phyloP scores from a whole-genome alignment of 23 tunicate species.

The Clavelina lepadiformis region DNA sequence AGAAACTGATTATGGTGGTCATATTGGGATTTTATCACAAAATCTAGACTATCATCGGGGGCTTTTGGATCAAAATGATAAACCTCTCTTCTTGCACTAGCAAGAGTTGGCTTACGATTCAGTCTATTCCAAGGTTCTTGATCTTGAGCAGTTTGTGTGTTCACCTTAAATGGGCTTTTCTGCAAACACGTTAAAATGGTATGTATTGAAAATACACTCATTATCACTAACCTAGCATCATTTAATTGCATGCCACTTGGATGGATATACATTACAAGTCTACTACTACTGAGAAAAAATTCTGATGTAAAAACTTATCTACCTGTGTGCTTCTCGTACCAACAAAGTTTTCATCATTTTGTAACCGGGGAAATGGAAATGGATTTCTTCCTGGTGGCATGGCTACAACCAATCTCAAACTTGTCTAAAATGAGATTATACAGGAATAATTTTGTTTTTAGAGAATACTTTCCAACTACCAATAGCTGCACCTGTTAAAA shows the following conservation, averaged over 20 bases:
- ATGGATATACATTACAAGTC: too few relatives aligned
- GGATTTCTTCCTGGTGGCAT: slow-evolving; percentile 78
- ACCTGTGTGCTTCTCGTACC: slow-evolving; percentile 43
- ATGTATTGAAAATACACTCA: too few relatives aligned
- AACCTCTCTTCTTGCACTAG: slow-evolving; percentile 66
- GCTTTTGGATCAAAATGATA: slow-evolving; percentile 83
- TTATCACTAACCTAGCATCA: too few relatives aligned
- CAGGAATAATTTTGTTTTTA: too few relatives aligned
- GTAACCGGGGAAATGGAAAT: slow-evolving; percentile 77
- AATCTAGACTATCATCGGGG: slow-evolving; percentile 88
- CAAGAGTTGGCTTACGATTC: slow-evolving; percentile 63
- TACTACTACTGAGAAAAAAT: too few relatives aligned
- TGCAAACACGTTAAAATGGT: too few relatives aligned
- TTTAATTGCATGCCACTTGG: too few relatives aligned
- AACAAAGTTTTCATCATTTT: slow-evolving; percentile 84
- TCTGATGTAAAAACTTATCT: neutral
- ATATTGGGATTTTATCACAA: slow-evolving; percentile 79
- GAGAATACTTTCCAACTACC: too few relatives aligned
- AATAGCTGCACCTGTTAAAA: too few relatives aligned
- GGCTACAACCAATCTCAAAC: too few relatives aligned
- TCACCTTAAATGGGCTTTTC: slow-evolving; percentile 56
- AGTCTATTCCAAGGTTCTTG: slow-evolving; percentile 79
- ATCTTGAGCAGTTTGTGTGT: slow-evolving; percentile 43
- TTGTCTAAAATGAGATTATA: too few relatives aligned
- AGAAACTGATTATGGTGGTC: slow-evolving; percentile 82